Evolutionary conservation across 2,113 vertebrate genomes (phyloP).

Genomic region (Semnornis frantzii): DNA sequence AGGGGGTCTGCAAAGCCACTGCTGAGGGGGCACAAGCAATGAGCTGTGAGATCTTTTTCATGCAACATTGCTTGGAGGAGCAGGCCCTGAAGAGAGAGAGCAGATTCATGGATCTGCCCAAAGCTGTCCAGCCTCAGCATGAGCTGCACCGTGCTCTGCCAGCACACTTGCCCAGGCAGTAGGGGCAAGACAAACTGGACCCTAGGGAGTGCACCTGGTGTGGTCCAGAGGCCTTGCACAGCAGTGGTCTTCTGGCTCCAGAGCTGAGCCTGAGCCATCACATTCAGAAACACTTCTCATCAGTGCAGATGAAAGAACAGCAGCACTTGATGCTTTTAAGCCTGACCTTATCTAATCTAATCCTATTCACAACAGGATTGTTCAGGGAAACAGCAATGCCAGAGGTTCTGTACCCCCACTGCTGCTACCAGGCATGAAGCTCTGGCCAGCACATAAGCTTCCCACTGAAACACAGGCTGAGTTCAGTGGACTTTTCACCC

Average conservation of each 20-base stretch:
- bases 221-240: background rate
- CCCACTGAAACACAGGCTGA: background rate
- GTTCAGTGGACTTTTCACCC: background rate
- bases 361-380: background rate
- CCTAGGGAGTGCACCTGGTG: background rate
- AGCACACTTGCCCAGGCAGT: background rate
- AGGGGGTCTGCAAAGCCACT: background rate
- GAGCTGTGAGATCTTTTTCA: background rate
- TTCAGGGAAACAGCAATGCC: background rate
- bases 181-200: background rate
- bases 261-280: background rate
- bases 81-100: background rate
- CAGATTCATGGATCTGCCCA: background rate
- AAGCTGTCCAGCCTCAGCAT: background rate
- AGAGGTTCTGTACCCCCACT: background rate
- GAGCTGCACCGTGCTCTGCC: background rate
- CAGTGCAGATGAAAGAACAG: background rate
- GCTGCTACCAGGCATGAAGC: background rate
- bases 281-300: background rate
- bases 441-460: background rate
- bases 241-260: background rate
- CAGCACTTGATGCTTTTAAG: background rate
- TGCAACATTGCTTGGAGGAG: background rate
- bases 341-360: background rate
- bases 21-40: accelerated